These are phyloP conservation scores for Myotis myotis DNA, from an alignment of 2,797 vertebrate species.

Conservation along the genomic window DNA sequence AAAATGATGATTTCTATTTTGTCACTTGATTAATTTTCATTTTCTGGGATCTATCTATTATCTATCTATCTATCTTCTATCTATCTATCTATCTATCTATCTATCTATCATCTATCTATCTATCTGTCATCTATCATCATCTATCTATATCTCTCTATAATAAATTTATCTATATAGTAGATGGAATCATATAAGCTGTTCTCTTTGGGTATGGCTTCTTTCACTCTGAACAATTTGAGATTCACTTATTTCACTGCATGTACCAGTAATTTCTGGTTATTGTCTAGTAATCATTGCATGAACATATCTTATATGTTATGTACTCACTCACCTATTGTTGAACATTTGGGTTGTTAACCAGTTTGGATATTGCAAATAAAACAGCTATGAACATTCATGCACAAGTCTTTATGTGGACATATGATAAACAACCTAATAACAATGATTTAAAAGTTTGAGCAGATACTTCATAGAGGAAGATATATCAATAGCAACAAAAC, in stretches of 20 bases:
- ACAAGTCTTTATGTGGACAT: neutral
- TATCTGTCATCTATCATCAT: no score
- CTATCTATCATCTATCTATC: neutral
- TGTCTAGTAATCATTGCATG: neutral
- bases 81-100: neutral
- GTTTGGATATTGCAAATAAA: neutral
- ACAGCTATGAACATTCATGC: neutral
- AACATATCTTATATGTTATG: neutral
- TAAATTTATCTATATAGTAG: neutral
- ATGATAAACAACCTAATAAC: neutral
- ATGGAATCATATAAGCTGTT: neutral
- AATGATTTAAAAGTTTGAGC: neutral
- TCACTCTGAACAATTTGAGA: neutral
- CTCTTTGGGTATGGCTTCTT: neutral
- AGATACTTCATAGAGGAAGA: neutral
- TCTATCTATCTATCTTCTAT: neutral
- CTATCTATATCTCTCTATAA: neutral
- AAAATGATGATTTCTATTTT: neutral
- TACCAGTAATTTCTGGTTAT: neutral
- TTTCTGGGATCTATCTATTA: neutral
- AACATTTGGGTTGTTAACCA: neutral
- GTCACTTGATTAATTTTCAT: neutral
- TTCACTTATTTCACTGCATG: neutral
- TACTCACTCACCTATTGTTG: neutral
- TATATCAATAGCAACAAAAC: neutral